Conservation (phyloP, 92 coral and sea anemone species). For the Phenganax marumi region DNA sequence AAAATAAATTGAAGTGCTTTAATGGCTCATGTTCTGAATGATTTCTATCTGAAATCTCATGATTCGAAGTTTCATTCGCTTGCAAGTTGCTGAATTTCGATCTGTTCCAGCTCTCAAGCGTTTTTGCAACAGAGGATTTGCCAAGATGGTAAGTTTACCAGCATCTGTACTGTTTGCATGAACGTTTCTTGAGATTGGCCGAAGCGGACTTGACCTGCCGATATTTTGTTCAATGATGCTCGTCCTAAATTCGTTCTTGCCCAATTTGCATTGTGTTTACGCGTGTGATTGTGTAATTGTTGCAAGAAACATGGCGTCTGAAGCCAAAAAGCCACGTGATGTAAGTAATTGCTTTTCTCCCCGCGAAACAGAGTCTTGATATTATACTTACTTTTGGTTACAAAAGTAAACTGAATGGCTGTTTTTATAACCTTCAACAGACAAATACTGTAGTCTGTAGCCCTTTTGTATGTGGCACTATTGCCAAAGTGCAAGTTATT, state of each 20-base stretch:
- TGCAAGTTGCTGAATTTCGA: not conserved
- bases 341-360: constrained; percentile 3
- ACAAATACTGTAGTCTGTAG: not conserved
- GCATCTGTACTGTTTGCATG: not conserved
- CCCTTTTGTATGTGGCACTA: too few species aligned
- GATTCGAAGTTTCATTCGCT: constrained; percentile 18
- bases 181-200: not conserved
- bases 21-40: not conserved
- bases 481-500: too few species aligned
- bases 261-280: not conserved
- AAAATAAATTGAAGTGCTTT: not conserved
- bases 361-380: not conserved
- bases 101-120: not conserved
- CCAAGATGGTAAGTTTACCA: constrained; percentile 36
- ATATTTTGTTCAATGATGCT: not conserved
- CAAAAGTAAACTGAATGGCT: not conserved
- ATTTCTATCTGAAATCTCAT: not conserved
- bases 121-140: not conserved
- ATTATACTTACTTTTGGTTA: not conserved
- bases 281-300: not conserved
- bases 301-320: constrained; percentile 32
- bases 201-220: too few species aligned
- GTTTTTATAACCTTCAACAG: not conserved
- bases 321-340: constrained; percentile 26
- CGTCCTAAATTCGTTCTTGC: not conserved